Evolutionary conservation across 1,140 invertebrate species (phyloP).

Genomic region (Teleopsis dalmanni): DNA sequence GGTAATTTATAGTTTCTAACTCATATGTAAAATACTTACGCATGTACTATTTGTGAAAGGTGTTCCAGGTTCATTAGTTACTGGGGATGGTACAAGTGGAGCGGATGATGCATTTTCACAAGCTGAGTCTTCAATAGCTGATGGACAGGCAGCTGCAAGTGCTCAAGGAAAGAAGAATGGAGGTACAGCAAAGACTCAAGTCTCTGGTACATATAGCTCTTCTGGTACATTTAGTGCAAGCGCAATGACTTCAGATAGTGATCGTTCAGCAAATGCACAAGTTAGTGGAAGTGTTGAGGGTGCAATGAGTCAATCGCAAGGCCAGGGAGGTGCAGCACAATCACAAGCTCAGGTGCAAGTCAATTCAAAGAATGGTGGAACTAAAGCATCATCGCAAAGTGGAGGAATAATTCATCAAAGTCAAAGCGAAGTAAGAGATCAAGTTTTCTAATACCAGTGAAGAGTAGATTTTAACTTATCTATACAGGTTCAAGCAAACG

Average conservation of each 20-base stretch:
- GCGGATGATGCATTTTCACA: constrained; percentile 61
- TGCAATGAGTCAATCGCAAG: constrained; percentile 64
- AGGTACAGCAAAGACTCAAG: constrained; percentile 68
- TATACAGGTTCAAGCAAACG: constrained; percentile 61
- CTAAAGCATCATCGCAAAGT: constrained; percentile 65
- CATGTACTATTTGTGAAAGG: constrained; percentile 1
- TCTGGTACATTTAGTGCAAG: constrained; percentile 71
- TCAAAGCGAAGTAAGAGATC: constrained; percentile 29
- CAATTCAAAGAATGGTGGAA: constrained; percentile 61
- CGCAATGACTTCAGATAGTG: constrained; percentile 67
- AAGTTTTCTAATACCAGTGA: not conserved
- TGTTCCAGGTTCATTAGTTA: not conserved
- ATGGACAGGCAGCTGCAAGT: constrained; percentile 63
- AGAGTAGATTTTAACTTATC: constrained; percentile 49
- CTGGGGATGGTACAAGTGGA: constrained; percentile 7
- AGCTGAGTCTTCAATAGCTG: constrained; percentile 61
- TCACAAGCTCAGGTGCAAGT: constrained; percentile 70
- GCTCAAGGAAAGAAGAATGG: constrained; percentile 64
- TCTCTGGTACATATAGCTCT: constrained; percentile 67
- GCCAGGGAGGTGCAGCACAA: constrained; percentile 61
- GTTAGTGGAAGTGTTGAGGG: constrained; percentile 66
- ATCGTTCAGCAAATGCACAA: constrained; percentile 62
- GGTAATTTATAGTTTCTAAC: not conserved
- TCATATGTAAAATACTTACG: not conserved
- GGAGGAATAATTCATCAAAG: constrained; percentile 64